Evolutionary conservation across 2,888 invertebrate genomes (phyloP).

Genomic region (Acronicta aceris): DNA sequence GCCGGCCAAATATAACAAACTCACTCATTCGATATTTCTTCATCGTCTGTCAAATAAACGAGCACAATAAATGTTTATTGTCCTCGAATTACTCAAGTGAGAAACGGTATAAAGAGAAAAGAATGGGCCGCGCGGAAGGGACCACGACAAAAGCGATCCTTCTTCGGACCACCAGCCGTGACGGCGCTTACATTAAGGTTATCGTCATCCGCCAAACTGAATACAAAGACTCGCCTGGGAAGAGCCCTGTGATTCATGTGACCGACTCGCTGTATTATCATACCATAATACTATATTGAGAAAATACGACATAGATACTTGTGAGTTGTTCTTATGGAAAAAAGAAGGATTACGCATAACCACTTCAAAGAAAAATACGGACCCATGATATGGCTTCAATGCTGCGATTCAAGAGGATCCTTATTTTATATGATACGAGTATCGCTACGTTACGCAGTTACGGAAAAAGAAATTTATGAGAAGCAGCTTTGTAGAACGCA

Average conservation of each 20-base stretch:
- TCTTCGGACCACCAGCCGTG: slow-evolving; percentile 87
- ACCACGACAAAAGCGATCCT: slow-evolving; percentile 87
- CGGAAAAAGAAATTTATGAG: slow-evolving; percentile 17
- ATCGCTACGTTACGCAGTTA: slow-evolving; percentile 18
- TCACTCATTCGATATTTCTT: slow-evolving; percentile 84
- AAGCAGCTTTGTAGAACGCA: slow-evolving; percentile 10
- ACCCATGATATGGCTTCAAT: slow-evolving; percentile 21
- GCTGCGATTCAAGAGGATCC: slow-evolving; percentile 24
- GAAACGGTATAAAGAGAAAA: slow-evolving; percentile 87
- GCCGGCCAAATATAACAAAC: slow-evolving; percentile 75
- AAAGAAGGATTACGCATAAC: slow-evolving; percentile 56
- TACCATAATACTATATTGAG: slow-evolving; percentile 77
- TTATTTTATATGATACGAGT: slow-evolving; percentile 37
- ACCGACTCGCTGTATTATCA: slow-evolving; percentile 79
- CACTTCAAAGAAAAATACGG: slow-evolving; percentile 46
- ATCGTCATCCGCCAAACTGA: slow-evolving; percentile 88
- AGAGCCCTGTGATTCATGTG: slow-evolving; percentile 85
- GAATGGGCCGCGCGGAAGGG: slow-evolving; percentile 85
- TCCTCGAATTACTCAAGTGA: slow-evolving; percentile 88
- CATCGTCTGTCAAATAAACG: slow-evolving; percentile 87
- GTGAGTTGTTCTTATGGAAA: slow-evolving; percentile 60
- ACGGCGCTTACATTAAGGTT: slow-evolving; percentile 89
- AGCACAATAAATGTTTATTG: slow-evolving; percentile 88
- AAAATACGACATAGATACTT: slow-evolving; percentile 69
- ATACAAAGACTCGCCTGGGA: slow-evolving; percentile 82